A percentile compares a stretch with the other conserved stretches of the same genome.
These are phyloP conservation scores for Ceyx margarethae DNA, from an alignment of 2,113 vertebrate genomes.

Conservation along the genomic window DNA sequence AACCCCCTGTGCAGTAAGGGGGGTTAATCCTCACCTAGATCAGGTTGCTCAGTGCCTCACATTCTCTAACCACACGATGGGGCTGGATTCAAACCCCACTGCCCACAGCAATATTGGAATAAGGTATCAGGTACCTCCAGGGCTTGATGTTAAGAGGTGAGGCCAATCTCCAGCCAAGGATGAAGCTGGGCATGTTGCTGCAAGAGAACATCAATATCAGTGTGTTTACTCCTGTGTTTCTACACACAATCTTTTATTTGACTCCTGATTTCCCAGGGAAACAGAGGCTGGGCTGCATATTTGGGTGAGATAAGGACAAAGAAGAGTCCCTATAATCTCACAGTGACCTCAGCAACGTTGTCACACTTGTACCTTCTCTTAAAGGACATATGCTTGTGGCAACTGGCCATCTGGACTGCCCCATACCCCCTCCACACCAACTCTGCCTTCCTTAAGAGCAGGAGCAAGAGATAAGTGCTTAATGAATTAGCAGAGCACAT, in stretches of 20 bases:
- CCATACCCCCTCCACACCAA: not conserved
- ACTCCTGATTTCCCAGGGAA: not conserved
- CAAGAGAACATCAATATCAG: accelerated
- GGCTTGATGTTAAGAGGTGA: accelerated
- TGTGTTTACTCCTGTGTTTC: accelerated
- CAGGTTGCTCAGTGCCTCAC: no score
- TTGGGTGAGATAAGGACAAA: not conserved
- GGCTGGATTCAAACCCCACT: not conserved
- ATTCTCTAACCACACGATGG: accelerated
- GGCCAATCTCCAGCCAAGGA: not conserved
- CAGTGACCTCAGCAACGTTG: not conserved
- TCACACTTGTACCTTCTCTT: not conserved
- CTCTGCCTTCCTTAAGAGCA: not conserved
- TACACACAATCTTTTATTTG: not conserved
- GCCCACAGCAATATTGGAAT: accelerated
- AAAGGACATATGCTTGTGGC: not conserved
- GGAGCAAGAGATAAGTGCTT: slow-evolving; percentile 20
- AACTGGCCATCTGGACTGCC: not conserved
- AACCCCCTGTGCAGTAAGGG: no score
- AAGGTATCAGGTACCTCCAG: accelerated
- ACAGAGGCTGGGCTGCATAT: not conserved
- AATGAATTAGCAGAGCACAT: not conserved
- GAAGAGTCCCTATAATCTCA: not conserved
- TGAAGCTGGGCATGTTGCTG: not conserved
- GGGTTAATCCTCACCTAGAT: no score